Conservation (phyloP, 2,888 invertebrate genomes). For the Meteorus colon region DNA sequence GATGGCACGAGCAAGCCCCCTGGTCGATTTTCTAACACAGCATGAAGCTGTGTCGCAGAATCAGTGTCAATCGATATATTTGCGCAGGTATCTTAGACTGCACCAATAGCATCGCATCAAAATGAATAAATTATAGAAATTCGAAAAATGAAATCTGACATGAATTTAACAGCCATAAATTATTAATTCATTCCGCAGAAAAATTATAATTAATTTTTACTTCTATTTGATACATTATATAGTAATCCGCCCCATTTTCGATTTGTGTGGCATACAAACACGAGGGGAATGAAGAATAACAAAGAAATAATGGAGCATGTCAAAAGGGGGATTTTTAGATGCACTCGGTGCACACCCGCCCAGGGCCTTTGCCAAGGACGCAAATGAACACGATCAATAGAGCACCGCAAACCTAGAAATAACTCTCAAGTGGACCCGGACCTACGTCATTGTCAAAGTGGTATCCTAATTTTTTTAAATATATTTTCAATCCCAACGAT, state of each 20-base stretch:
- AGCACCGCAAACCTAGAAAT: constrained; percentile 34
- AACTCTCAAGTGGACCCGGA: constrained; percentile 15
- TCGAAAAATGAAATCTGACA: neutral
- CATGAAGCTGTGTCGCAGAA: constrained; percentile 19
- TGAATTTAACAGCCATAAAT: neutral
- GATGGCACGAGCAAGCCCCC: constrained; percentile 48
- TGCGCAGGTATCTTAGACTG: constrained; percentile 51
- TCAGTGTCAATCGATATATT: constrained; percentile 50
- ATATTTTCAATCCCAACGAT: neutral
- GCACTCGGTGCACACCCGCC: constrained; percentile 19
- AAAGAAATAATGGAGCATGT: neutral
- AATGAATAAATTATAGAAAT: neutral
- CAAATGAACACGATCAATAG: constrained; percentile 27
- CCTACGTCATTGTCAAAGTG: neutral
- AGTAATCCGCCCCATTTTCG: neutral
- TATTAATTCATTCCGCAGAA: neutral
- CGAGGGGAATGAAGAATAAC: neutral
- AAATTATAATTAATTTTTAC: neutral
- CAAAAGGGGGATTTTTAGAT: neutral
- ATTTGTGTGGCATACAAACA: neutral
- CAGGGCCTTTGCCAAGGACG: constrained; percentile 36
- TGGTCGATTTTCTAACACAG: constrained; percentile 21
- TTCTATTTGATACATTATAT: neutral
- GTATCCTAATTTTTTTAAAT: neutral
- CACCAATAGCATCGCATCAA: neutral